These are phyloP conservation scores for Psammodynastes pulverulentus DNA, from an alignment of 2,113 vertebrate species.

Conservation along the genomic window DNA sequence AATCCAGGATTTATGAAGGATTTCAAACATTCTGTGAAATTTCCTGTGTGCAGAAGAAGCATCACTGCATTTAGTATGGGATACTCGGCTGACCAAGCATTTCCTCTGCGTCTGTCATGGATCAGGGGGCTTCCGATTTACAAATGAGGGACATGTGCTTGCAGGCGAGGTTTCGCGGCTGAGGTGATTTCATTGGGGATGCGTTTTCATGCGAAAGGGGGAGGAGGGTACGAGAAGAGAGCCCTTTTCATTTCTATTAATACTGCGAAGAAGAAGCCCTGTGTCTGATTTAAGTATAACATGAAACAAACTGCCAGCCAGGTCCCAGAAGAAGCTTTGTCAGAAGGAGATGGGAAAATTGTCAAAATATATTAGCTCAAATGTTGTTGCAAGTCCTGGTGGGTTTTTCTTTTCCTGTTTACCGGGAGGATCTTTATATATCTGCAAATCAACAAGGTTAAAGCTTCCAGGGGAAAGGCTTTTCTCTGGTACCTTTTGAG, in stretches of 20 bases:
- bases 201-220: not conserved
- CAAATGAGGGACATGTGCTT: constrained; percentile 15
- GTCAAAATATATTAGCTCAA: constrained; percentile 66
- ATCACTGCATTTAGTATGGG: constrained; percentile 11
- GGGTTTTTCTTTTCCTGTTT: constrained; percentile 64
- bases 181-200: constrained; percentile 27
- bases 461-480: constrained; percentile 58
- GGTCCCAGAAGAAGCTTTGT: constrained; percentile 55
- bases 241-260: constrained; percentile 51
- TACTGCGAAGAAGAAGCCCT: constrained; percentile 50
- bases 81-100: not conserved
- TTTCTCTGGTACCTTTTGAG: constrained; percentile 43
- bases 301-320: constrained; percentile 61
- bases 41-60: not conserved
- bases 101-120: constrained; percentile 12
- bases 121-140: not conserved
- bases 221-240: constrained; percentile 31
- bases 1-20: not conserved
- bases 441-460: constrained; percentile 66
- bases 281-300: constrained; percentile 62
- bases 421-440: constrained; percentile 67
- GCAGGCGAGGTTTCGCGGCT: constrained; percentile 6
- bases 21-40: not conserved
- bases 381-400: constrained; percentile 57
- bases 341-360: constrained; percentile 67